Base-by-base conservation (phyloP, 2,888 invertebrate genomes). In the Mesopsocus fuscifrons region DNA sequence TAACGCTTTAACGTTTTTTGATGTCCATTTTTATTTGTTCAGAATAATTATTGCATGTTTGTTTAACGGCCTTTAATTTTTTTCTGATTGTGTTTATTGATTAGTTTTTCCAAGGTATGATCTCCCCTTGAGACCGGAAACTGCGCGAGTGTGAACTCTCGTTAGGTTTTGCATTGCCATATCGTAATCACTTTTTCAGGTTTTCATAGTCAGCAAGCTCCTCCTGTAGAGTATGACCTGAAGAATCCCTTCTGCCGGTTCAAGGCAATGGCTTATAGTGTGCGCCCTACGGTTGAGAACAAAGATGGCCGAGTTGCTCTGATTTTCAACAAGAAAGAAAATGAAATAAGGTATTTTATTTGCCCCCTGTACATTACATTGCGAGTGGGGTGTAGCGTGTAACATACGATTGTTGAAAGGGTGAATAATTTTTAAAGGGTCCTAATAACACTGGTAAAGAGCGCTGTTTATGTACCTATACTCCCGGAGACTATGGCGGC, bases 261-360 rank as follows among this genome's bases (percentile, higher is more conserved):
- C 58, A 97, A 94, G 63, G 84, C 92, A 0, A 83, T 97, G 43
- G 89, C 89, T 0, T 97, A 95, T 58, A 88, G 84, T 50, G 74
- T 80, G 16, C 72, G 94, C 50, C 85, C 91, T 0, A 76, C 77
- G 3, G 74, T 79, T 41, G 84, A 85, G 47, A 89, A 92, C 57
- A 85, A 87, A 54, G 84, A 94, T 53, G 97, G 97, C 1, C 67
- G 88, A 34, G 87, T 97, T 1, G 79, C 81, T 2, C 58, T 98
- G 49, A 69, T 80, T 44, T 79, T 97, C 52, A 81, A 77, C 54
- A 87, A 87, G 56, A 71, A 83, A 46, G 72, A 80, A 46, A 66
- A 75, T n/a, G 82, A 85, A 49, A 67, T 92, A 20, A 77, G 75
- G 79, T 78, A 57, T 57, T 64, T 55, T 22, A 13, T 40, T 8